phyloP scores from a whole-genome alignment of 2,888 invertebrate genomes.

The Hyppa rectilinea region DNA sequence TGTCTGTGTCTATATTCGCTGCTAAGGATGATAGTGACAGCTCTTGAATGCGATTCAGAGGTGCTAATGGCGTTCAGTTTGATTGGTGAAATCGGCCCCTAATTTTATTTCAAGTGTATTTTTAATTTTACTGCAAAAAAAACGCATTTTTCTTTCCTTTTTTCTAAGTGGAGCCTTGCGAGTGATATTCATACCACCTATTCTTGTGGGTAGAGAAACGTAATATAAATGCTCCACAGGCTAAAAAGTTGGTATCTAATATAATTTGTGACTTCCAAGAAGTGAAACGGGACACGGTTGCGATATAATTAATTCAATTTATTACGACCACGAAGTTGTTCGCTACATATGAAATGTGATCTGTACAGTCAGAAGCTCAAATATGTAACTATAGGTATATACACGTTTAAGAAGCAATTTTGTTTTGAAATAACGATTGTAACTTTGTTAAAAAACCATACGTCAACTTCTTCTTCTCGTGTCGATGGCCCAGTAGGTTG shows the following conservation, averaged over 20 bases:
- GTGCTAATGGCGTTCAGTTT: too few species aligned
- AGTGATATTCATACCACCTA: not conserved
- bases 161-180: not conserved
- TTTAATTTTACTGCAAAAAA: too few species aligned
- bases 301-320: slow-evolving; percentile 44
- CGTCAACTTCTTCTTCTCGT: too few species aligned
- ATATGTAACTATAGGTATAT: not conserved
- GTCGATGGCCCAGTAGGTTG: too few species aligned
- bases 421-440: not conserved
- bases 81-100: too few species aligned
- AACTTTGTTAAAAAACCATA: too few species aligned
- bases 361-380: not conserved
- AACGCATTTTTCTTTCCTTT: too few species aligned
- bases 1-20: too few species aligned
- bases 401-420: not conserved
- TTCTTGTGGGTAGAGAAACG: not conserved
- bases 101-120: too few species aligned
- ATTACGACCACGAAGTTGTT: slow-evolving; percentile 21
- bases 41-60: too few species aligned
- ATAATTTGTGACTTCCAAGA: slow-evolving; percentile 13
- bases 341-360: slow-evolving; percentile 14
- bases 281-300: slow-evolving; percentile 6
- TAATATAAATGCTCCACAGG: not conserved
- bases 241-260: not conserved
- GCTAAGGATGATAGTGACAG: too few species aligned